phyloP scores from a whole-genome alignment of 2,113 vertebrate species.

The Etheostoma spectabile region DNA sequence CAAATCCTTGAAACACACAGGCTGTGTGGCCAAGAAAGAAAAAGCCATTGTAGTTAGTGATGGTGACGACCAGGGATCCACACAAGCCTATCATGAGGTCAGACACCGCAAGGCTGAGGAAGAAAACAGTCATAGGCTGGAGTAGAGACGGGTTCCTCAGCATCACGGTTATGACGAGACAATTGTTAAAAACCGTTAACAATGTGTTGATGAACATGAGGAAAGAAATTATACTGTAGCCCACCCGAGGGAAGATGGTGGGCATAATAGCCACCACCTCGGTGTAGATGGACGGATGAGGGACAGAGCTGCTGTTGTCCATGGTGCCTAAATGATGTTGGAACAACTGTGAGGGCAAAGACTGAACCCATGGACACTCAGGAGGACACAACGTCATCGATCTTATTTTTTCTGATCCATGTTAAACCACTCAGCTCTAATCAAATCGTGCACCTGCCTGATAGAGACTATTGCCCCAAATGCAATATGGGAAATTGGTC shows the following conservation, averaged over 20 bases:
- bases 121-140: slow-evolving; percentile 76
- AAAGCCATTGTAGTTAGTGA: slow-evolving; percentile 78
- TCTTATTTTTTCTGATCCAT: slow-evolving; percentile 66
- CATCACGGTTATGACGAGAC: slow-evolving; percentile 70
- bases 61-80: slow-evolving; percentile 75
- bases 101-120: slow-evolving; percentile 77
- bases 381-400: neutral
- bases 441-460: slow-evolving; percentile 64
- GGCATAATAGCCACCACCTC: slow-evolving; percentile 35
- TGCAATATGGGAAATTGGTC: slow-evolving; percentile 70
- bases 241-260: slow-evolving; percentile 73
- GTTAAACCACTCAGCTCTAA: slow-evolving; percentile 22
- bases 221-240: slow-evolving; percentile 80
- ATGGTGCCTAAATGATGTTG: slow-evolving; percentile 47
- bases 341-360: slow-evolving; percentile 28
- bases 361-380: slow-evolving; percentile 5
- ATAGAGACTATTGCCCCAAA: slow-evolving; percentile 33
- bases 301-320: slow-evolving; percentile 57
- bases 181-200: slow-evolving; percentile 79
- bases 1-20: slow-evolving; percentile 80
- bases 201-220: slow-evolving; percentile 79
- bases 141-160: slow-evolving; percentile 75
- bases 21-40: slow-evolving; percentile 77
- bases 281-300: neutral
- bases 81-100: slow-evolving; percentile 79